These are phyloP conservation scores for Ranitomeya imitator DNA, from an alignment of 2,113 vertebrate species.

Conservation along the genomic window DNA sequence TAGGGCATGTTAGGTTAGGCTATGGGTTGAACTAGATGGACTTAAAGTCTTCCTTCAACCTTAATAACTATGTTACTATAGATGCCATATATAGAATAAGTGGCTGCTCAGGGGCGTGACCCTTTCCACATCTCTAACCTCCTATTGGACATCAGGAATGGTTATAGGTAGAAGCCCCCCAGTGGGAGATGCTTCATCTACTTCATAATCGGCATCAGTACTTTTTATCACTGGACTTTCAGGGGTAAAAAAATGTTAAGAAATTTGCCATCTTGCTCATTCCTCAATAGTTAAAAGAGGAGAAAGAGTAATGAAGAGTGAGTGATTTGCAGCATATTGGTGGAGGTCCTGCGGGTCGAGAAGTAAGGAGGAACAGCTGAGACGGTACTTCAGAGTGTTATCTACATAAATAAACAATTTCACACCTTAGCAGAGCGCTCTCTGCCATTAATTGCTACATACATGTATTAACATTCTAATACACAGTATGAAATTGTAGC, in stretches of 20 bases:
- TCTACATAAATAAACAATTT: conserved; percentile 52
- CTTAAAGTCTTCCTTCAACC: too few relatives aligned
- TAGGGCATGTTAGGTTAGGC: too few relatives aligned
- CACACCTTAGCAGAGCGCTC: conserved; percentile 34
- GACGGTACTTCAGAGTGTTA: conserved; percentile 25
- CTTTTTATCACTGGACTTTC: not conserved
- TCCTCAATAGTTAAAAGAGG: not conserved
- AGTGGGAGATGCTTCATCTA: too few relatives aligned
- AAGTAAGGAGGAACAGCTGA: conserved; percentile 39
- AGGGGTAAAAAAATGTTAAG: not conserved
- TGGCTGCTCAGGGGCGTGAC: too few relatives aligned
- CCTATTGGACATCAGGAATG: too few relatives aligned
- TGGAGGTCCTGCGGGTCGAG: conserved; percentile 4
- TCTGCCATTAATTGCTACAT: conserved; percentile 32
- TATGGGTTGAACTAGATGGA: too few relatives aligned
- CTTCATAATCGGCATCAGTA: too few relatives aligned
- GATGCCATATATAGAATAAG: too few relatives aligned
- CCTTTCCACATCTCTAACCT: too few relatives aligned
- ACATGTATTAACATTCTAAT: conserved; percentile 24
- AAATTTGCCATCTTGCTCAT: not conserved
- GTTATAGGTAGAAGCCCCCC: too few relatives aligned
- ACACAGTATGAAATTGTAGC: conserved; percentile 47
- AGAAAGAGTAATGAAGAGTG: conserved; percentile 7
- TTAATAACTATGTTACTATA: too few relatives aligned
- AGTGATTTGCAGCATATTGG: conserved; percentile 30